A percentile compares a stretch with the other conserved stretches of the same genome.
Evolutionary conservation across 1,140 invertebrate genomes (phyloP).

Genomic region (Trinorchestia longiramus): DNA sequence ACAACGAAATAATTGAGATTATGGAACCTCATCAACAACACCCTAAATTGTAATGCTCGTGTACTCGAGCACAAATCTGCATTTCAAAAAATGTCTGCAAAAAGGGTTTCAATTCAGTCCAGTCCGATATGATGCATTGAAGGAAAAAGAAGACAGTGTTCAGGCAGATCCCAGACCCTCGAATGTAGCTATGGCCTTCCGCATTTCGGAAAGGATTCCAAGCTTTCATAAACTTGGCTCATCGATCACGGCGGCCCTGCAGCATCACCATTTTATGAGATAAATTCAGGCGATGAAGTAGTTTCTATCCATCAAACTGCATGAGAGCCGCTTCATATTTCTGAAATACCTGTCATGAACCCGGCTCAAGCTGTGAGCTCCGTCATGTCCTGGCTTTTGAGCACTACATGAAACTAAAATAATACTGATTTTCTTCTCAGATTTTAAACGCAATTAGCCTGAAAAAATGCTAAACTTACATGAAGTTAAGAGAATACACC

Average conservation of each 20-base stretch:
- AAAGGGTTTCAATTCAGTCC: background rate
- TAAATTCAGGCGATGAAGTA: background rate
- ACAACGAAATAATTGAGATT: too few species aligned
- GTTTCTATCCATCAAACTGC: background rate
- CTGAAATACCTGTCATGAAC: background rate
- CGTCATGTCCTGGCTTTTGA: background rate
- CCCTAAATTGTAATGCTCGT: background rate
- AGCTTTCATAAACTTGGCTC: background rate
- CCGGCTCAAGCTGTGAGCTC: too few species aligned
- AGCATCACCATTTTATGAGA: constrained; percentile 8
- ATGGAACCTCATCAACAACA: background rate
- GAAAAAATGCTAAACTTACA: too few species aligned
- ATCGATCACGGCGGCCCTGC: background rate
- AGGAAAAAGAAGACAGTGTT: background rate
- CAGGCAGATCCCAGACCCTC: background rate
- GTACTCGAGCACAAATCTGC: background rate
- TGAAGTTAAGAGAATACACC: too few species aligned
- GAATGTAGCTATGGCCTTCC: too few species aligned
- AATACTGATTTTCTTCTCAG: too few species aligned
- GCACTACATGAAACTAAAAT: too few species aligned
- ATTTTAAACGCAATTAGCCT: too few species aligned
- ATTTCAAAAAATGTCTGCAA: background rate
- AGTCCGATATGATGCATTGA: background rate
- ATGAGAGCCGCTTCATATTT: background rate
- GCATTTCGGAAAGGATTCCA: background rate